Evolutionary conservation across 2,113 vertebrate species (phyloP), one percentile per base, ranked within the genome.

Genomic region (Columba janthina): DNA sequence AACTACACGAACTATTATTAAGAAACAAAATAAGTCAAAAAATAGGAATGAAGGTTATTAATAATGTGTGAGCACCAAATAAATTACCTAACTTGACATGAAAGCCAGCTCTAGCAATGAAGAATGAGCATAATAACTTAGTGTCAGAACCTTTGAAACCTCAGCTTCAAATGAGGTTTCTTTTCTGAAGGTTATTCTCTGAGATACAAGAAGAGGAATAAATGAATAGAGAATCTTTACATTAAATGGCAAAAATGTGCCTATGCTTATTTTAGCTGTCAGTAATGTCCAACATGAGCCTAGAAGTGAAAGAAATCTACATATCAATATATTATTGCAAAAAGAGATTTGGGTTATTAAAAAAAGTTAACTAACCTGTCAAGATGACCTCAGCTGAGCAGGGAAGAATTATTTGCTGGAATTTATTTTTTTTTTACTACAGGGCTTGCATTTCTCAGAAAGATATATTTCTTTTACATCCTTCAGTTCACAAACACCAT

Each of bases 351-450:
- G 79, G 18, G 15, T 66, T 83, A 84, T 84, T 87, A 51, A 87
- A 81, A 4, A 26, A 62, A 66, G n/a, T 86, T 82, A 85, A 93
- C 94, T 94, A 96, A 90, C 25, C 42, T 50, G n/a, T 90, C 85
- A 88, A 54, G 56, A 74, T 77, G 32, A 82, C 61, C 74, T 58
- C 61, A 58, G 42, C 12, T 60, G 29, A 78, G 36, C 18, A 70
- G 8, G 15, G 28, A 65, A 81, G 19, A 88, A 89, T 81, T 74
- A 64, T 85, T 91, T 82, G 12, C 25, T 64, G 17, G 15, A 5
- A 5, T 57, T 56, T 71, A 12, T 54, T 79, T 54, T 5, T 53
- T 54, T 5, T 53, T 72, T 53, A 88, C 72, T 76, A 65, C 13
- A 83, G 20, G 38, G 17, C 13, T 73, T 84, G 15, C 14, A 65